A percentile compares a stretch with the other conserved stretches of the same genome.
Conservation (phyloP, 2,797 vertebrate species). For the Sparus aurata region DNA sequence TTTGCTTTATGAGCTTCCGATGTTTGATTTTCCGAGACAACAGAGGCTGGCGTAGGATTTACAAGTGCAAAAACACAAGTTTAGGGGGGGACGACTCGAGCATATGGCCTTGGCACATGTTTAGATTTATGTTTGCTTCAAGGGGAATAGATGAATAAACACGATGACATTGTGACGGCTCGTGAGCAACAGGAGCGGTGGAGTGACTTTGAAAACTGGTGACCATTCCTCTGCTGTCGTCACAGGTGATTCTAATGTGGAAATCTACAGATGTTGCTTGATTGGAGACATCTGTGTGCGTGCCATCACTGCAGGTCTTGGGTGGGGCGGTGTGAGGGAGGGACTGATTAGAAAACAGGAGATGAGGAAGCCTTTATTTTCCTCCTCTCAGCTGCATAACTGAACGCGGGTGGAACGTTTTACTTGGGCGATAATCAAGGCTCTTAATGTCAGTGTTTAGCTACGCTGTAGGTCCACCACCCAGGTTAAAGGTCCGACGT, state of each 20-base stretch:
- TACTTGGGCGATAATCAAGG: conserved; percentile 33
- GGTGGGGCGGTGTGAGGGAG: conserved; percentile 5
- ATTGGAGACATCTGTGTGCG: conserved; percentile 11
- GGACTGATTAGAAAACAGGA: conserved; percentile 31
- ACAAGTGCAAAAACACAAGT: conserved; percentile 31
- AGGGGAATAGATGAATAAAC: conserved; percentile 17
- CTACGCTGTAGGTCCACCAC: conserved; percentile 19
- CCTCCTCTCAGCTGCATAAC: conserved; percentile 19
- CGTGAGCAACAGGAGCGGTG: background rate
- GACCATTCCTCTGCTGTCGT: conserved; percentile 2
- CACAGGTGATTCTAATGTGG: conserved; percentile 1
- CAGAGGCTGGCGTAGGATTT: conserved; percentile 20
- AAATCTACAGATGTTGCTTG: background rate
- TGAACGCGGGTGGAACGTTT: conserved; percentile 32
- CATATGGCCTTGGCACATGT: conserved; percentile 56
- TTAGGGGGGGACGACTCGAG: conserved; percentile 17
- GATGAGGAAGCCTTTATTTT: conserved; percentile 17
- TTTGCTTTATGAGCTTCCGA: conserved; percentile 43
- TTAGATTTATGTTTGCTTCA: conserved; percentile 46
- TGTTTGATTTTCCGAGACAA: conserved; percentile 58
- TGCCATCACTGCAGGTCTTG: conserved; percentile 1
- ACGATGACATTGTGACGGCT: background rate
- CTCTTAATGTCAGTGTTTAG: conserved; percentile 15
- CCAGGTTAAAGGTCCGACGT: background rate
- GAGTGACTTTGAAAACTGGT: conserved; percentile 8